These are phyloP conservation scores for Callyntrura guangdongensis DNA, from an alignment of 2,888 invertebrate species.

Conservation along the genomic window DNA sequence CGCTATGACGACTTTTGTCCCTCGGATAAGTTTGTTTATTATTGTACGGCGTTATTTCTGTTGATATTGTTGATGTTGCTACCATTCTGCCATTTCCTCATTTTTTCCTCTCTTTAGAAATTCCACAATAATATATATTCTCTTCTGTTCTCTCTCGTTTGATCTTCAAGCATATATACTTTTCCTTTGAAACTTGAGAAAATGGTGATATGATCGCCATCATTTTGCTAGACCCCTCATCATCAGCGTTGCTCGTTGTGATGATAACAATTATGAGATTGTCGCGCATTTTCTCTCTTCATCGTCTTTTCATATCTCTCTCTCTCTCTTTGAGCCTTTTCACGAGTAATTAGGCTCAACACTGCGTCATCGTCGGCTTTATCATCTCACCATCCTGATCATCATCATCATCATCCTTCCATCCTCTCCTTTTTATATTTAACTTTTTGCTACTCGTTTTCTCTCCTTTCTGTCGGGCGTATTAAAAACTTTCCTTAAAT, in stretches of 20 bases:
- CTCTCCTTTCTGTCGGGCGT: too few species aligned
- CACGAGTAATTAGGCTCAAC: constrained; percentile 85
- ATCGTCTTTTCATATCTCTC: neutral
- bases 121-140: too few species aligned
- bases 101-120: neutral
- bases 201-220: neutral
- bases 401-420: constrained; percentile 71
- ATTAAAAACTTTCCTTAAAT: too few species aligned
- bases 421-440: constrained; percentile 13
- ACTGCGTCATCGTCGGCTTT: constrained; percentile 77
- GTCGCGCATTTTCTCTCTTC: constrained; percentile 70
- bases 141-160: neutral
- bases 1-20: too few species aligned
- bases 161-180: too few species aligned
- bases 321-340: constrained; percentile 81
- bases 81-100: neutral
- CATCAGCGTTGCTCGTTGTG: too few species aligned
- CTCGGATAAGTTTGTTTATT: constrained; percentile 16
- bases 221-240: too few species aligned
- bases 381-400: too few species aligned
- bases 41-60: neutral
- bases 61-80: constrained; percentile 5
- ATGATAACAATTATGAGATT: constrained; percentile 83
- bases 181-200: too few species aligned
- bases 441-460: neutral